Evolutionary conservation across 37 sponge, comb jelly and placozoan species (phyloP).

Genomic region (Aphrocallistes beatrix): DNA sequence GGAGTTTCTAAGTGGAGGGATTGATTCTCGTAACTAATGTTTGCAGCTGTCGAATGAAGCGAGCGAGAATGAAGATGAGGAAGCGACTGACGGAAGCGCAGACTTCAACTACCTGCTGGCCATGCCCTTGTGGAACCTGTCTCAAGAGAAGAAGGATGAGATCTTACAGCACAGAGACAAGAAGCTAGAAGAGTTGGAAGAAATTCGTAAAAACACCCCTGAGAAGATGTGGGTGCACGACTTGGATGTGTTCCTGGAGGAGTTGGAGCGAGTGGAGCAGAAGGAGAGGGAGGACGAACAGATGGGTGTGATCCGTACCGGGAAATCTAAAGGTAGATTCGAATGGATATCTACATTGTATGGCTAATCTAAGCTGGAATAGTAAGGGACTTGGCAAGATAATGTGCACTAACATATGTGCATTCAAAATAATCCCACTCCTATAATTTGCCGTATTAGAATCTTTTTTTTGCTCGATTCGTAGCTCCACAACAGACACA

Average conservation of each 20-base stretch:
- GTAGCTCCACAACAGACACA: no score
- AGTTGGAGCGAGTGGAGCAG: slow-evolving; percentile 53
- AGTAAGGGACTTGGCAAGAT: no score
- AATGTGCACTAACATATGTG: no score
- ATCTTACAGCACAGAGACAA: slow-evolving; percentile 60
- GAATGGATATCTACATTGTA: no score
- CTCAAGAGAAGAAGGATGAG: slow-evolving; percentile 77
- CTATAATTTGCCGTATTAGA: no score
- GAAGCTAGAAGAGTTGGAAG: slow-evolving; percentile 64
- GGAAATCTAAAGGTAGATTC: slow-evolving; percentile 27
- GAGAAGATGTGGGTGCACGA: slow-evolving; percentile 71
- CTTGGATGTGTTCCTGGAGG: slow-evolving; percentile 53
- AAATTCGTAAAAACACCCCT: slow-evolving; percentile 42
- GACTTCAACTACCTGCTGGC: slow-evolving; percentile 85
- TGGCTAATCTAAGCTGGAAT: no score
- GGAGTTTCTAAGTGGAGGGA: slow-evolving; percentile 17
- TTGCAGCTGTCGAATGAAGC: slow-evolving; percentile 28
- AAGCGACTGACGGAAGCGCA: not conserved
- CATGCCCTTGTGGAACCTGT: slow-evolving; percentile 74
- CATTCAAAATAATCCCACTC: no score
- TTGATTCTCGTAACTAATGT: not conserved
- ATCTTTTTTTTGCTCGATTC: no score
- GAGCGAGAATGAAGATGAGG: slow-evolving; percentile 25
- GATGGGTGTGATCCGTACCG: slow-evolving; percentile 26
- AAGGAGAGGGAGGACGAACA: slow-evolving; percentile 29